Evolutionary conservation across 2,797 vertebrate genomes (phyloP).

Genomic region (Cyprinella venusta): DNA sequence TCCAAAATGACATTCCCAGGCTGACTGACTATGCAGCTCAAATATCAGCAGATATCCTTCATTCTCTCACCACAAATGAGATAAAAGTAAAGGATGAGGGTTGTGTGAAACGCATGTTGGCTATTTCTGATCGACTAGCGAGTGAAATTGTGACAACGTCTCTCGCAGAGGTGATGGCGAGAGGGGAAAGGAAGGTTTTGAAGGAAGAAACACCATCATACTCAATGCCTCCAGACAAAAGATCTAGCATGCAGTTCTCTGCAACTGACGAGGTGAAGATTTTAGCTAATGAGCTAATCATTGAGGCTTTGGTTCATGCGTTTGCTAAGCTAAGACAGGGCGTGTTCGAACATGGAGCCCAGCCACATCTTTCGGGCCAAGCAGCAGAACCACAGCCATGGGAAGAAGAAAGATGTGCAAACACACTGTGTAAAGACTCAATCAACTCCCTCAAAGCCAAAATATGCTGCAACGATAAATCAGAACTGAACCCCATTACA

Average conservation of each 20-base stretch:
- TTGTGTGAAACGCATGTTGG: conserved; percentile 47
- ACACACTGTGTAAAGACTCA: conserved; percentile 13
- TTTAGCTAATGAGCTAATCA: conserved; percentile 57
- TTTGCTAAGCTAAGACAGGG: conserved; percentile 43
- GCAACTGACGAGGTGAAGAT: conserved; percentile 39
- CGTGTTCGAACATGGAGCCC: conserved; percentile 32
- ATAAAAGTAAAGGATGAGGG: conserved; percentile 16
- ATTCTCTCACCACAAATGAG: conserved; percentile 48
- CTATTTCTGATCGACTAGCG: conserved; percentile 65
- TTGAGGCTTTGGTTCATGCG: conserved; percentile 49
- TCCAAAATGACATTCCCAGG: conserved; percentile 25
- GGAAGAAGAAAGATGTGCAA: conserved; percentile 30
- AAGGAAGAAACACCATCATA: conserved; percentile 5
- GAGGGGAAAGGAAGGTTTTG: not conserved
- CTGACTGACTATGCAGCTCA: conserved; percentile 68
- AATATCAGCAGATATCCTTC: conserved; percentile 70
- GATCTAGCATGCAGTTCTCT: conserved; percentile 15
- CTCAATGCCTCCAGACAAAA: conserved; percentile 28
- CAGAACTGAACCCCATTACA: not conserved
- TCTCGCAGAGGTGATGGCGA: conserved; percentile 61
- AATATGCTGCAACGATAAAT: conserved; percentile 20
- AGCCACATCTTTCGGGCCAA: conserved; percentile 22
- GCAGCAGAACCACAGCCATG: conserved; percentile 2
- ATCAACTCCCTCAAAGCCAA: conserved; percentile 17
- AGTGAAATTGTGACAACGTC: conserved; percentile 68